Conservation (phyloP, 2,113 vertebrate genomes). For the Phalacrocorax brasilianus region DNA sequence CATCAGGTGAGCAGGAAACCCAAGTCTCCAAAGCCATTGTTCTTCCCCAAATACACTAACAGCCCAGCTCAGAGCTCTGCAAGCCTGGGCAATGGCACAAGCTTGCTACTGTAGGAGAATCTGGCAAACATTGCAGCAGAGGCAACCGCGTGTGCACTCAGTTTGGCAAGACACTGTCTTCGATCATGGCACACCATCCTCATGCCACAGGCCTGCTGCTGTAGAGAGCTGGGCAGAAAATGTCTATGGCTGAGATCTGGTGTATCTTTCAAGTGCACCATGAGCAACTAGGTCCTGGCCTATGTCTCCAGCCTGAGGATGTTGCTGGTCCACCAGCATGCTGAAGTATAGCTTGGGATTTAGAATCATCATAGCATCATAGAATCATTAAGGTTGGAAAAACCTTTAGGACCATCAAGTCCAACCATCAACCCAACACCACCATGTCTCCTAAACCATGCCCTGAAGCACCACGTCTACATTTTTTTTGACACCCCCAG, state of each 20-base stretch:
- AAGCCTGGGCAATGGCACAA: neutral
- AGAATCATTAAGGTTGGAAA: no score
- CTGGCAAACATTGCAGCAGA: neutral
- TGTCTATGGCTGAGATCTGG: neutral
- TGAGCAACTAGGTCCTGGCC: neutral
- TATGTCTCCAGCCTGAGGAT: neutral
- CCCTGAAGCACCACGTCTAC: no score
- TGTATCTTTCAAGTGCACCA: neutral
- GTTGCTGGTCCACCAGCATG: neutral
- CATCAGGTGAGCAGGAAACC: neutral
- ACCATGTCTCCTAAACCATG: no score
- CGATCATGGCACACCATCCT: accelerated
- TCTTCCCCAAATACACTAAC: neutral
- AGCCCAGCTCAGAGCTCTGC: neutral
- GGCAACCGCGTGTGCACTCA: neutral
- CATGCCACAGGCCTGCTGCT: neutral
- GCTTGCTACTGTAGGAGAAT: neutral
- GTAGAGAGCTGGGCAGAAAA: neutral
- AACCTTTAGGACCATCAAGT: no score
- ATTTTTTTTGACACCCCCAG: no score
- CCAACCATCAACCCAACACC: no score
- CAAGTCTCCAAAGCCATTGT: neutral
- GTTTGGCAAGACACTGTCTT: neutral
- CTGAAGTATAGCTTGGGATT: neutral
- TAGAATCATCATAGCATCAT: neutral